Base-by-base conservation (phyloP, 2,113 vertebrate species). In the Octodon degus region DNA sequence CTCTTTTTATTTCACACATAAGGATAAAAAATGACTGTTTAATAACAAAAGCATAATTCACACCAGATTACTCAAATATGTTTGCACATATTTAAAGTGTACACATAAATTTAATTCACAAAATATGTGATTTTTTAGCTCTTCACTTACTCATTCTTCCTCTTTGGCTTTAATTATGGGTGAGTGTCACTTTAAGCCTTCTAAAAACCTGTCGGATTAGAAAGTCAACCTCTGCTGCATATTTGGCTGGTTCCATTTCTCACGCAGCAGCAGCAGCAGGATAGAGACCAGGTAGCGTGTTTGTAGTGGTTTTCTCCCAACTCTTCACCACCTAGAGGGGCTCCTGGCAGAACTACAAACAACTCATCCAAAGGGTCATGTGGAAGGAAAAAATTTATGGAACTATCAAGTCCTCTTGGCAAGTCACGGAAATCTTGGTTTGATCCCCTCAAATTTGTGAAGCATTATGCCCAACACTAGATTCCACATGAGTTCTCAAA, bases 61-160 rank as follows among this genome's bases (percentile, higher is more conserved):
- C 81, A 94, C 89, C 96, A 98, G 89, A 87, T 96, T 80, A 85
- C 27, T 87, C 53, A 85, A 96, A 93, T 95, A 94, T 93, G 55
- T 94, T 95, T 89, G 43, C 63, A 95, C 93, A 91, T 87, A 95
- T 86, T 95, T 90, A 96, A 95, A 95, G 70, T 60, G 91, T 92
- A 87, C 89, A 96, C 81, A 96, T 95, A 96, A 97, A 96, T 96
- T 83, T 81, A 97, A 95, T 96, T 97, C 96, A 93, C 34, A 81
- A 95, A 97, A 50, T 80, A 96, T 90, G 91, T 76, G 58, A 89
- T 87, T 91, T 68, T 68, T 83, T 63, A 62, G 37, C 84, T 89
- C 83, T 53, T 93, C 47, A 72, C 86, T 93, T 92, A 91, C 87
- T 97, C 80, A 96, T 90, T 91, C 43, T 96, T 89, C 70, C 86